Percentiles rank a stretch among this genome's conserved stretches.
These are phyloP conservation scores for Phylloscopus whistleri DNA, from an alignment of 2,113 vertebrate genomes.

Conservation along the genomic window DNA sequence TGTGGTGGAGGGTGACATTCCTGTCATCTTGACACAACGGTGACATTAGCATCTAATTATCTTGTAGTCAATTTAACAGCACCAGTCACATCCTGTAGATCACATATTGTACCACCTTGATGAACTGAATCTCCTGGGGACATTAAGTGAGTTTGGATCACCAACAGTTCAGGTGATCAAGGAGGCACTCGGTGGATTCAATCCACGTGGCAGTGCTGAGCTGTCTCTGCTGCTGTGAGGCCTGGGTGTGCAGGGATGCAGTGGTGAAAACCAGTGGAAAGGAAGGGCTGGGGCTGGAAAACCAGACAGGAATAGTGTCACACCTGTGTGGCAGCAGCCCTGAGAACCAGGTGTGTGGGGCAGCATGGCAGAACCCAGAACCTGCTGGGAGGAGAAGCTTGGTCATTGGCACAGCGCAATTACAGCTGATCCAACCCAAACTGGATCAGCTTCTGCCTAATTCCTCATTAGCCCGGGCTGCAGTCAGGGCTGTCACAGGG, in stretches of 20 bases:
- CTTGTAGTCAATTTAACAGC: constrained; percentile 18
- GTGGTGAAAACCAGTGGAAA: accelerated
- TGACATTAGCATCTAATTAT: constrained; percentile 66
- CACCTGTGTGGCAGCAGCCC: neutral
- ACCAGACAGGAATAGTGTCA: accelerated
- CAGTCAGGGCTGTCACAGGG: neutral
- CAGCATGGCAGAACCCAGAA: accelerated
- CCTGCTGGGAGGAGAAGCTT: neutral
- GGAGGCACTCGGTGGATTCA: accelerated
- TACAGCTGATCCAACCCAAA: neutral
- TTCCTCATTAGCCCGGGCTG: neutral
- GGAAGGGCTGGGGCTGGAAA: neutral
- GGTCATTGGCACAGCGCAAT: neutral
- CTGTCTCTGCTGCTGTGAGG: neutral
- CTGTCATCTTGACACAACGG: constrained; percentile 41
- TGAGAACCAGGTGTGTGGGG: accelerated
- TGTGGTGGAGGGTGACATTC: constrained; percentile 19
- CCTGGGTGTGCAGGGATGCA: neutral
- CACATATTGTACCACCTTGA: neutral
- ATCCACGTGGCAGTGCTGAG: accelerated
- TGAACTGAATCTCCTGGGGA: neutral
- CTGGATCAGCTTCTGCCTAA: neutral
- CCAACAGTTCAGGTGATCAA: neutral
- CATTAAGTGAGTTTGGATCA: neutral
- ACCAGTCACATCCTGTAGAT: constrained; percentile 47